Evolutionary conservation across 2,797 vertebrate genomes (phyloP).

Genomic region (Diplodus puntazzo): DNA sequence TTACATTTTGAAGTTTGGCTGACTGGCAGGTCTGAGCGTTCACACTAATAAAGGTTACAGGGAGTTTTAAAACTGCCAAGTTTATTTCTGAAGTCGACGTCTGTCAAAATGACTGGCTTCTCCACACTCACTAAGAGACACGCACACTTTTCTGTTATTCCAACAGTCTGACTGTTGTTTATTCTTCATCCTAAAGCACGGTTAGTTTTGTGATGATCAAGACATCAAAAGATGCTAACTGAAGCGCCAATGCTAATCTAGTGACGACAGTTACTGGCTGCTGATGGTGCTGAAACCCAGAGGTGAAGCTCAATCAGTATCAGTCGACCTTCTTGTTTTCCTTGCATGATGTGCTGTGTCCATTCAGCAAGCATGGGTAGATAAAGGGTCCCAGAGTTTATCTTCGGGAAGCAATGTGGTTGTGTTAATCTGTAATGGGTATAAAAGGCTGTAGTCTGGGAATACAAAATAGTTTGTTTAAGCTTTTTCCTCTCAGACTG

Average conservation of each 20-base stretch:
- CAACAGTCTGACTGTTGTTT: constrained; percentile 23
- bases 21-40: constrained; percentile 65
- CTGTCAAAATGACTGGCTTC: constrained; percentile 73
- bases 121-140: constrained; percentile 10
- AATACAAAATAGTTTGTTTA: constrained; percentile 30
- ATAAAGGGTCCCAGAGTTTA: constrained; percentile 27
- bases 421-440: constrained; percentile 24
- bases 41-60: constrained; percentile 70
- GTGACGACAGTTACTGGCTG: background rate
- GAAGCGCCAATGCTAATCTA: background rate
- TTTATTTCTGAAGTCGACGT: constrained; percentile 63
- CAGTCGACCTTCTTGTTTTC: too few species aligned
- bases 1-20: constrained; percentile 52
- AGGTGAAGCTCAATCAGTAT: background rate
- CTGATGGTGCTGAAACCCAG: background rate
- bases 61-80: constrained; percentile 58
- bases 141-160: constrained; percentile 1
- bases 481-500: constrained; percentile 32
- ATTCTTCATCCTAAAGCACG: constrained; percentile 30
- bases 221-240: constrained; percentile 20
- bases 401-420: constrained; percentile 19
- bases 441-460: constrained; percentile 41
- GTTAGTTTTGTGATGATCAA: background rate
- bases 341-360: background rate
- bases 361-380: background rate